Evolutionary conservation across 2,888 invertebrate species (phyloP), one percentile per base, ranked within the genome.

Genomic region (Xestobium rufovillosum): DNA sequence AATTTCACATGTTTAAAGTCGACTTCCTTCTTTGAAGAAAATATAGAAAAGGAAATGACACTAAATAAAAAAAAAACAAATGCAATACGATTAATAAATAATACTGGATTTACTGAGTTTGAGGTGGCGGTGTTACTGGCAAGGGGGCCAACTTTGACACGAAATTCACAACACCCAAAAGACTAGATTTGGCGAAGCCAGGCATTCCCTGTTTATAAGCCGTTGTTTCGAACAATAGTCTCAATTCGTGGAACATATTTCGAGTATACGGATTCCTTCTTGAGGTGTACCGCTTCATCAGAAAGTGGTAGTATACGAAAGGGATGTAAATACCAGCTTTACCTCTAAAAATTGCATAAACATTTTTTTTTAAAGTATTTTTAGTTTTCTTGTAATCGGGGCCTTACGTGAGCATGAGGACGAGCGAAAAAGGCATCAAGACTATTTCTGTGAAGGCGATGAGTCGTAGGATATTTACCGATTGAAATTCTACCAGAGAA

Each of bases 231-330:
- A 83, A 69, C 0, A 76, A 68, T 47, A 80, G 70, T 47, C 90
- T 76, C 56, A 97, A 70, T 65, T 95, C 95, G 48, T 78, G 75
- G 72, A 95, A 96, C 66, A 92, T 84, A 63, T 83, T 91, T 60
- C 92, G 81, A 36, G 92, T 92, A 70, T 90, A 91, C 0, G 96
- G 95, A 73, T 98, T 98, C 53, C 98, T 81, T 39, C 91, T 78
- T 3, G 97, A 97, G 42, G 85, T 72, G 69, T 97, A 94, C 43
- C 98, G 82, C 62, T 91, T 77, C 42, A 83, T 78, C 55, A 98
- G 71, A 70, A 98, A 98, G 64, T 96, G 89, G 69, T 95, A 97
- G 73, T 97, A 98, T 56, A 95, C 79, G 68, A 98, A 87, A 28
- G 96, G 95, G 9, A 94, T 86, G 57, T 97, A 70, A 39, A 97